Evolutionary conservation across 2,888 invertebrate species (phyloP), one percentile per base, ranked within the genome.

Genomic region (Thera britannica): DNA sequence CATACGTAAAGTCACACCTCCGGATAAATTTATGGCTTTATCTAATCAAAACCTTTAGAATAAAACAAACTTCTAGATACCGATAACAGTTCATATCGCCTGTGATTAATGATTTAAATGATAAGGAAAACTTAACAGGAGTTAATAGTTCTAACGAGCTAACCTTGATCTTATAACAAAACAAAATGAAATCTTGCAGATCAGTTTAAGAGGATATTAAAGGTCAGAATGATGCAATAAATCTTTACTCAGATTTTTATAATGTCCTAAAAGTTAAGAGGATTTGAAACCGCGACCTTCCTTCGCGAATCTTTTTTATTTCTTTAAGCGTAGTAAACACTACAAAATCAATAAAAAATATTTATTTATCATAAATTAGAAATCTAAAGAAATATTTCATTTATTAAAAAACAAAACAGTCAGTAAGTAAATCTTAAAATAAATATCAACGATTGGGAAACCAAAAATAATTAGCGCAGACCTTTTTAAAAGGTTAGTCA

Each of bases 21-120:
- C 59, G 65, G 58, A 54, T 54, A 58, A 51, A 58, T 69, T 72
- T 65, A 67, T 63, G 67, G 61, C 44, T 54, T 59, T 68, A 68
- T 74, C 67, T 61, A 59, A 71, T 64, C 70, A 62, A 9, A 58
- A 65, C 60, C 36, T 11, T 34, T 3, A 9, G 8, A 23, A 55
- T 55, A 54, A 70, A 65, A 65, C 65, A 61, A 36, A 64, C 44
- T 63, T 58, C 2, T 7, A 57, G 65, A 71, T 70, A 66, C 62
- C 23, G 68, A 60, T 67, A 70, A 57, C 49, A 36, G 34, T 52
- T 44, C 35, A 9, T 66, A 36, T 56, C 48, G 52, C 58, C 63
- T 49, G n/a, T 64, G 62, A 71, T 66, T 68, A 60, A 59, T 34
- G 62, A 57, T 59, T 58, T 62, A 5, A 49, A 0, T 63, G 72